phyloP scores from a whole-genome alignment of 2,888 invertebrate genomes.

The Ephialtes manifestator region DNA sequence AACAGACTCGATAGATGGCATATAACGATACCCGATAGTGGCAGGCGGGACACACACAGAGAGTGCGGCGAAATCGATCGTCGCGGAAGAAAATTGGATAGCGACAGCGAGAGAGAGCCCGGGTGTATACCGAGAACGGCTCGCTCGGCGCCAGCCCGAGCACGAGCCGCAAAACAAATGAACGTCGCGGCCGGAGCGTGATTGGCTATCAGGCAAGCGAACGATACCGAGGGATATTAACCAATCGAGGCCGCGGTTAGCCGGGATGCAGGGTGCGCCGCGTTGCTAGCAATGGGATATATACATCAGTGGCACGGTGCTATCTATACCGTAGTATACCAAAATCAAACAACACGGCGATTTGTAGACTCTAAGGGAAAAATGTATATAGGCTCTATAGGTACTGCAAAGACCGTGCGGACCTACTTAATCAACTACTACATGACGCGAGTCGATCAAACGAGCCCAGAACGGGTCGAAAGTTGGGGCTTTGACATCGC shows the following conservation, averaged over 20 bases:
- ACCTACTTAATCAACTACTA: neutral
- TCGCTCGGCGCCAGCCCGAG: slow-evolving; percentile 74
- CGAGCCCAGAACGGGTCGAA: neutral
- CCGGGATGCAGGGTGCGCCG: slow-evolving; percentile 22
- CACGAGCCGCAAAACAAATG: slow-evolving; percentile 81
- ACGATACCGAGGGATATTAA: slow-evolving; percentile 75
- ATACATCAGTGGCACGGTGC: neutral
- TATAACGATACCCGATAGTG: slow-evolving; percentile 3
- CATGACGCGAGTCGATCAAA: neutral
- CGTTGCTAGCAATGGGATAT: neutral
- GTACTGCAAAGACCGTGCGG: neutral
- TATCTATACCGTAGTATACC: neutral
- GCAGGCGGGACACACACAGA: slow-evolving; percentile 19
- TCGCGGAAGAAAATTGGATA: slow-evolving; percentile 69
- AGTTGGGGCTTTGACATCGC: too few relatives aligned
- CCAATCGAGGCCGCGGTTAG: slow-evolving; percentile 73
- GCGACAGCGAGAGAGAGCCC: slow-evolving; percentile 21
- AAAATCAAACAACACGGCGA: neutral
- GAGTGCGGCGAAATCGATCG: slow-evolving; percentile 69
- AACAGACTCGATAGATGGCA: slow-evolving; percentile 1
- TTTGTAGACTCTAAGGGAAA: neutral
- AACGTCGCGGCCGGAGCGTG: slow-evolving; percentile 76
- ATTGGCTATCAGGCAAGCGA: slow-evolving; percentile 78
- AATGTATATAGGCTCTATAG: neutral
- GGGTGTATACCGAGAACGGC: slow-evolving; percentile 39